Evolutionary conservation across 2,113 vertebrate genomes (phyloP).

Genomic region (Pica pica): DNA sequence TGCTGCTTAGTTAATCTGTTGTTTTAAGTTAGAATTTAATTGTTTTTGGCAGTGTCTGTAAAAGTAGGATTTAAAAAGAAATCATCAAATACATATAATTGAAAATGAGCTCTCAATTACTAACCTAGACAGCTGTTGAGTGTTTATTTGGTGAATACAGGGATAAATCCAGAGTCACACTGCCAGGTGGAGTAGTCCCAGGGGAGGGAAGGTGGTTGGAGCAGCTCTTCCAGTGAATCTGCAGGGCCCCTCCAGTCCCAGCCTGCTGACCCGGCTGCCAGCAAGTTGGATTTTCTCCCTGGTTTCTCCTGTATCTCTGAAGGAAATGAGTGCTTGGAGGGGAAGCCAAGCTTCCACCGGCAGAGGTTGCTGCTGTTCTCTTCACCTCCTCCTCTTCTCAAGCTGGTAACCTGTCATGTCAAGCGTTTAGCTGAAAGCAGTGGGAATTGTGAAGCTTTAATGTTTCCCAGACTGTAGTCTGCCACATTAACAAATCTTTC

Average conservation of each 20-base stretch:
- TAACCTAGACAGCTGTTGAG: neutral
- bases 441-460: slow-evolving; percentile 67
- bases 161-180: neutral
- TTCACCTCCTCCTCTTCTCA: neutral
- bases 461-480: slow-evolving; percentile 69
- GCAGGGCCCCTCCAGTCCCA: neutral
- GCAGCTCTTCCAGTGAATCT: neutral
- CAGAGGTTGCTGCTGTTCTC: slow-evolving; percentile 50
- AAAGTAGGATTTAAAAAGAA: neutral
- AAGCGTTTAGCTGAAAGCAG: slow-evolving; percentile 55
- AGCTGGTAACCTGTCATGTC: slow-evolving; percentile 58
- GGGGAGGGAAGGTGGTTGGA: neutral
- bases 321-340: neutral
- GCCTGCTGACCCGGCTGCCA: neutral
- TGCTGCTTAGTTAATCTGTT: neutral
- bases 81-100: neutral
- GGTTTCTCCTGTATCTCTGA: neutral
- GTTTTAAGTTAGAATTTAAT: neutral
- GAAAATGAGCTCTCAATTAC: neutral
- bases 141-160: neutral
- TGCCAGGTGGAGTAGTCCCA: neutral
- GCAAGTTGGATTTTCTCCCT: too few relatives aligned
- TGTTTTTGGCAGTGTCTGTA: neutral
- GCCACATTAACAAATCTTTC: slow-evolving; percentile 69
- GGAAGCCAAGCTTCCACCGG: neutral